phyloP scores from a whole-genome alignment of 2,113 vertebrate species.

The Hippopotamus amphibius region DNA sequence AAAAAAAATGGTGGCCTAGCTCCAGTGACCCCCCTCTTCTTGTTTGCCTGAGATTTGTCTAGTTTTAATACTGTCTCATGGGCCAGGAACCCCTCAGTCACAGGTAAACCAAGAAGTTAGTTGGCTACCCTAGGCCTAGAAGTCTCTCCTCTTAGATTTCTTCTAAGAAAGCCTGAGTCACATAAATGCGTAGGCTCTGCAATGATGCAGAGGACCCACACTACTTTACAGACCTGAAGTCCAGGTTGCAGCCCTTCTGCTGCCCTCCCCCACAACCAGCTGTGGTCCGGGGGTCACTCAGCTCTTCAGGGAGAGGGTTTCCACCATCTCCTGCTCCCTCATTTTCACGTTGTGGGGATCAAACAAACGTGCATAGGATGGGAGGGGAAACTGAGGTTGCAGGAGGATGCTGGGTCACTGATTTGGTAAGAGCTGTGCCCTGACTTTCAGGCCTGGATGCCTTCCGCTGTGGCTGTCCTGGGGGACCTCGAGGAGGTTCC shows the following conservation, averaged over 20 bases:
- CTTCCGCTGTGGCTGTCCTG: not conserved
- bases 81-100: not conserved
- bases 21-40: not conserved
- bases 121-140: not conserved
- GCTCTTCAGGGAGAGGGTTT: not conserved
- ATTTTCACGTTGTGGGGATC: not conserved
- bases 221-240: not conserved
- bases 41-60: not conserved
- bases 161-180: not conserved
- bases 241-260: not conserved
- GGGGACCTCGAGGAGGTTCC: not conserved
- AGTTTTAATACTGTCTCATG: not conserved
- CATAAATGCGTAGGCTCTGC: not conserved
- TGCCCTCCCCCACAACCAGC: not conserved
- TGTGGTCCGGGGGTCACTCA: not conserved
- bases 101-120: not conserved
- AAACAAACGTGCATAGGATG: fast-evolving
- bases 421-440: not conserved
- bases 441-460: not conserved
- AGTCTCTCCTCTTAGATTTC: not conserved
- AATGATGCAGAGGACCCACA: not conserved
- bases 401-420: not conserved
- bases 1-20: fast-evolving
- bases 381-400: not conserved
- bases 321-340: not conserved